These are phyloP conservation scores for Gonioctena quinquepunctata DNA, from an alignment of 1,140 invertebrate genomes.

Conservation along the genomic window DNA sequence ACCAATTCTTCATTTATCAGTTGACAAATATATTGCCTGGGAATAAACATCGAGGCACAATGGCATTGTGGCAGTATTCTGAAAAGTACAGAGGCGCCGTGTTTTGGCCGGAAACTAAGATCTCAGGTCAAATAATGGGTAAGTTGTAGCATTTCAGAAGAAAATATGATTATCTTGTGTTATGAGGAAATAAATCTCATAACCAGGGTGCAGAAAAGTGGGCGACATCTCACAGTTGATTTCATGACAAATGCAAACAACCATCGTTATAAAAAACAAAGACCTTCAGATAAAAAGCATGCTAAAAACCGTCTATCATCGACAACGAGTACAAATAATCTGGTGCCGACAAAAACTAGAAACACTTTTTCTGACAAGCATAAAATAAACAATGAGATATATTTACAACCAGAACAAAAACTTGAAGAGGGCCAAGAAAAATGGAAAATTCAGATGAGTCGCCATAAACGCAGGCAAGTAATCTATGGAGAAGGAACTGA, in stretches of 20 bases:
- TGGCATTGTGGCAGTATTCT: background rate
- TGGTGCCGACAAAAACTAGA: background rate
- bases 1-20: conserved; percentile 23
- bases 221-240: too few species aligned
- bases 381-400: too few species aligned
- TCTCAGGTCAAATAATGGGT: too few species aligned
- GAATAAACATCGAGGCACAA: conserved; percentile 15
- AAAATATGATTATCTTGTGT: too few species aligned
- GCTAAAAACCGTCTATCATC: background rate
- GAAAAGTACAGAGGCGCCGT: background rate
- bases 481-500: too few species aligned
- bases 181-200: too few species aligned
- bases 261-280: background rate
- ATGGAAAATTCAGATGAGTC: background rate
- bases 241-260: too few species aligned
- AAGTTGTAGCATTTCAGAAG: too few species aligned
- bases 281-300: background rate
- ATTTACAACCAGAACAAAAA: background rate
- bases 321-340: background rate
- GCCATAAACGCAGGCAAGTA: too few species aligned
- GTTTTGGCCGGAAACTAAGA: too few species aligned
- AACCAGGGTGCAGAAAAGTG: too few species aligned
- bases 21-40: conserved; percentile 19
- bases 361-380: background rate
- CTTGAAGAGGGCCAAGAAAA: background rate